A percentile compares a stretch with the other conserved stretches of the same genome.
These are phyloP conservation scores for Aphelocoma californica DNA, from an alignment of 2,797 vertebrate species.

Conservation along the genomic window DNA sequence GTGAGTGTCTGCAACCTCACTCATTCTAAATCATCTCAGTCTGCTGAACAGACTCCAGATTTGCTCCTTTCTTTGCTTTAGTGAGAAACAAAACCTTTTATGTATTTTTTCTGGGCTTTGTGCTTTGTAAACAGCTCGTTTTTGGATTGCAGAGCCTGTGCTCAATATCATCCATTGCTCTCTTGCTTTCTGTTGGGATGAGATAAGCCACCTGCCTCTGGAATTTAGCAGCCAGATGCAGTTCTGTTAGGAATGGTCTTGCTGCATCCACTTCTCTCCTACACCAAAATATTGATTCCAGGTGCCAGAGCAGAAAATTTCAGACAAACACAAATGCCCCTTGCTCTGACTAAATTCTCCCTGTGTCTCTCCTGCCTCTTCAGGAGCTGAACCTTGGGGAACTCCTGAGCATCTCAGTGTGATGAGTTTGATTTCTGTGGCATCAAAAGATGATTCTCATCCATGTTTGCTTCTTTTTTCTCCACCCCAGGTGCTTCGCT, in stretches of 20 bases:
- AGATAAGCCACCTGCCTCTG: neutral
- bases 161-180: neutral
- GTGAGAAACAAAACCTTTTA: neutral
- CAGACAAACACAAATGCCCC: neutral
- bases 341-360: neutral
- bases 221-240: neutral
- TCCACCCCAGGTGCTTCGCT: constrained; percentile 86
- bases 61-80: neutral
- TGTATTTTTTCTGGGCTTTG: neutral
- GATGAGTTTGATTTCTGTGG: neutral
- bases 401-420: neutral
- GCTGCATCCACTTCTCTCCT: neutral
- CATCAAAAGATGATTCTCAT: neutral
- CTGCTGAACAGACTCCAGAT: neutral
- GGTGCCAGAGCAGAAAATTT: neutral
- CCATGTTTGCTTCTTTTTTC: neutral
- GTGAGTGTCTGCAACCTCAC: neutral
- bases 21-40: neutral
- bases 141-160: neutral
- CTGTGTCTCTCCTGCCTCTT: neutral
- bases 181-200: neutral
- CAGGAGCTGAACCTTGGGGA: neutral
- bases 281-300: neutral
- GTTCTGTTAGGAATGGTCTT: neutral
- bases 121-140: neutral